A percentile compares a stretch with the other conserved stretches of the same genome.
Conservation (phyloP, 2,113 vertebrate species). For the Oncorhynchus masou region DNA sequence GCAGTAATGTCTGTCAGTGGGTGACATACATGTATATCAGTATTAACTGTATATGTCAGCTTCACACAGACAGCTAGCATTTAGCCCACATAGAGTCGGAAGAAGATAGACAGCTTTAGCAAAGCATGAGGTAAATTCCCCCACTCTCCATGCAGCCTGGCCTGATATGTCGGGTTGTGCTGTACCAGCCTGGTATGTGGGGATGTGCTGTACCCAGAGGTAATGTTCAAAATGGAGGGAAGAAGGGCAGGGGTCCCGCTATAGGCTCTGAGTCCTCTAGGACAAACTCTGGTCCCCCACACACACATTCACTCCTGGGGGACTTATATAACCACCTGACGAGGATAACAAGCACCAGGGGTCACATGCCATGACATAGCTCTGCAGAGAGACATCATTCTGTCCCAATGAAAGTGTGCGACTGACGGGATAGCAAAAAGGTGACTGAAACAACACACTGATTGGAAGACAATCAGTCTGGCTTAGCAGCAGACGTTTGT, state of each 20-base stretch:
- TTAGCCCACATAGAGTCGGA: neutral
- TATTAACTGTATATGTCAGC: neutral
- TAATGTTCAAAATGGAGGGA: slow-evolving; percentile 6
- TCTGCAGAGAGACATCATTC: neutral
- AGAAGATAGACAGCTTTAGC: neutral
- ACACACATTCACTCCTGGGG: no score
- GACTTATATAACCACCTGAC: neutral
- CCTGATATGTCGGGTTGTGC: neutral
- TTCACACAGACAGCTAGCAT: neutral
- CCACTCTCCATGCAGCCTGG: no score
- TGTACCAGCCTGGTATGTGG: neutral
- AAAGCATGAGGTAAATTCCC: no score
- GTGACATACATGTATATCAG: neutral
- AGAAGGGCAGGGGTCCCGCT: neutral
- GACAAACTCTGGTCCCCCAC: no score
- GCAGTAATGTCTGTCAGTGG: neutral
- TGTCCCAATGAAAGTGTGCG: no score
- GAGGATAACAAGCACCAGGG: neutral
- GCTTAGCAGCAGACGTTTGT: no score
- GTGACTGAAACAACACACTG: no score
- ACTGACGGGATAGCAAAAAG: no score
- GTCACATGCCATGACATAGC: neutral
- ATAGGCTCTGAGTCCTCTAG: no score
- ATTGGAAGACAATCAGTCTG: no score
- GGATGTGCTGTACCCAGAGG: slow-evolving; percentile 2